Evolutionary conservation across 1,140 invertebrate genomes (phyloP).

Genomic region (Anadara kagoshimensis): DNA sequence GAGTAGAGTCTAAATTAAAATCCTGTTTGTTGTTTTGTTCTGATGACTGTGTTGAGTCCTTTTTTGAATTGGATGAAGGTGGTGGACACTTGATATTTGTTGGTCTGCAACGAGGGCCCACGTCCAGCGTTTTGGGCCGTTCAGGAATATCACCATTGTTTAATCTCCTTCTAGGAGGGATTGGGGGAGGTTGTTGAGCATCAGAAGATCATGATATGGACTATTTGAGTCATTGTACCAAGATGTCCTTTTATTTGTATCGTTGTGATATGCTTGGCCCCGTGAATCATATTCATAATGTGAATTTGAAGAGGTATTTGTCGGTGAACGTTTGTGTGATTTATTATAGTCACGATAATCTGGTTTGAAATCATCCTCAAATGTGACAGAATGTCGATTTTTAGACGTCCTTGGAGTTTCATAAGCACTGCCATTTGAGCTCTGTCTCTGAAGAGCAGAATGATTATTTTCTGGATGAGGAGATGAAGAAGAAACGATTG

Average conservation of each 20-base stretch:
- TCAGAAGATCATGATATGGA: slow-evolving; percentile 18
- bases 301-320: slow-evolving; percentile 82
- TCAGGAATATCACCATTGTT: slow-evolving; percentile 46
- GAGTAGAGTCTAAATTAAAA: slow-evolving; percentile 47
- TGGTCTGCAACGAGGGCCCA: slow-evolving; percentile 44
- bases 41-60: slow-evolving; percentile 37
- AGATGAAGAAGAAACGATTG: slow-evolving; percentile 43
- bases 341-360: slow-evolving; percentile 54
- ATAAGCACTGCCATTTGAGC: slow-evolving; percentile 67
- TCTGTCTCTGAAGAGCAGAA: slow-evolving; percentile 57
- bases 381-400: slow-evolving; percentile 70
- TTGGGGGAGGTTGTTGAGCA: slow-evolving; percentile 32
- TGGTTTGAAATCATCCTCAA: slow-evolving; percentile 67
- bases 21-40: slow-evolving; percentile 32
- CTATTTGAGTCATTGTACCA: slow-evolving; percentile 69
- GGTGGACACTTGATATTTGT: slow-evolving; percentile 31
- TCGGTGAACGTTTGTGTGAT: slow-evolving; percentile 80
- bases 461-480: slow-evolving; percentile 43
- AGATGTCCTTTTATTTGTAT: slow-evolving; percentile 53
- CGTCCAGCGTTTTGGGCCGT: slow-evolving; percentile 49
- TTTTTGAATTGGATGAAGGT: slow-evolving; percentile 39
- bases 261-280: slow-evolving; percentile 2
- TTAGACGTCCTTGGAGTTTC: slow-evolving; percentile 65
- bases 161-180: slow-evolving; percentile 36
- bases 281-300: slow-evolving; percentile 68